phyloP scores from a whole-genome alignment of 2,797 vertebrate genomes.

The Cyclura pinguis region DNA sequence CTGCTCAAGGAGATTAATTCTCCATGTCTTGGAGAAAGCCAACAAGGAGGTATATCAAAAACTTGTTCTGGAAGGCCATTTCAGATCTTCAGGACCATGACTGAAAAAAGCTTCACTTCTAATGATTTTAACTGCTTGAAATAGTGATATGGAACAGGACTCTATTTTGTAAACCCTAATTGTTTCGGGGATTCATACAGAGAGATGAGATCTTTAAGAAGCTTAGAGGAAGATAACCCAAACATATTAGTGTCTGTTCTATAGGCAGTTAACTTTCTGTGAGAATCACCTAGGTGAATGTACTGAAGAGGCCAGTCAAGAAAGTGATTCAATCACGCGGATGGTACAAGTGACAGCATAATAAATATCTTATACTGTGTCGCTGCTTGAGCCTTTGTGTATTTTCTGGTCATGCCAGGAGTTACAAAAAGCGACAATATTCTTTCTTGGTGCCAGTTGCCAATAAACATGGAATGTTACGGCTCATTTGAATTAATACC shows the following conservation, averaged over 20 bases:
- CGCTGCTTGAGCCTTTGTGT: neutral
- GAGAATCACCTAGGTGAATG: slow-evolving; percentile 10
- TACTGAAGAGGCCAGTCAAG: slow-evolving; percentile 8
- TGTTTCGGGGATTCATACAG: neutral
- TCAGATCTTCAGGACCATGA: neutral
- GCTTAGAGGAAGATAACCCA: neutral
- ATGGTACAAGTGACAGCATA: neutral
- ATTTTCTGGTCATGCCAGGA: slow-evolving; percentile 19
- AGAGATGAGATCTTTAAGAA: neutral
- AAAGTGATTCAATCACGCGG: slow-evolving; percentile 43
- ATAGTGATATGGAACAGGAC: too few relatives aligned
- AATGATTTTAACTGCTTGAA: neutral
- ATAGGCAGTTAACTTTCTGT: neutral
- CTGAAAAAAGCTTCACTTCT: neutral
- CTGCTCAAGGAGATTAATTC: neutral
- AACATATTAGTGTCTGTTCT: neutral
- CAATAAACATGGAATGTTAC: slow-evolving; percentile 58
- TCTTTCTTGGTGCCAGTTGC: slow-evolving; percentile 40
- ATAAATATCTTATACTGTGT: neutral
- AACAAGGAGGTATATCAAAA: too few relatives aligned
- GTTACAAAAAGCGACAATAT: slow-evolving; percentile 34
- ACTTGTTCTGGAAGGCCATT: neutral
- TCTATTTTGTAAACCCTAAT: neutral
- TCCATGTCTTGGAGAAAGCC: neutral
- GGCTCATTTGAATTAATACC: slow-evolving; percentile 48